These are phyloP conservation scores for Andrena bicolor DNA, from an alignment of 2,888 invertebrate genomes.

Conservation along the genomic window DNA sequence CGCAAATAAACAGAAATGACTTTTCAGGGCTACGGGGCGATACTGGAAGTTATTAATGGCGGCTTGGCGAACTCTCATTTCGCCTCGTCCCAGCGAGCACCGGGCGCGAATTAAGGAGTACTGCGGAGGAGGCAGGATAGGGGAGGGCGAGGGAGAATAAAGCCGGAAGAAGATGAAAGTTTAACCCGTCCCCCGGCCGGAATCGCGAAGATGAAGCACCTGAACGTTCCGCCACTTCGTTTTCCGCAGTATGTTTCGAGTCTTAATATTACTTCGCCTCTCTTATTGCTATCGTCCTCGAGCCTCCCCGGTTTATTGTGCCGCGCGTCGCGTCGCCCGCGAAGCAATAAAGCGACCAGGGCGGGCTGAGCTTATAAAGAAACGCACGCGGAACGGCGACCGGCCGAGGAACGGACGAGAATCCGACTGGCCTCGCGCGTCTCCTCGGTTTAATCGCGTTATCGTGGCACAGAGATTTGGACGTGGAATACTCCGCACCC, in stretches of 20 bases:
- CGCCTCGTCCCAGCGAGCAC: constrained; percentile 26
- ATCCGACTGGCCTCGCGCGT: constrained; percentile 27
- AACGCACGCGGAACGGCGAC: constrained; percentile 10
- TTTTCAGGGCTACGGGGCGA: constrained; percentile 52
- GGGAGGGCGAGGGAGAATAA: constrained; percentile 41
- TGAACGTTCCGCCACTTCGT: constrained; percentile 51
- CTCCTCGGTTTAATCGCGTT: constrained; percentile 31
- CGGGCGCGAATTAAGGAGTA: constrained; percentile 53
- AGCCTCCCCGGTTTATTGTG: constrained; percentile 44
- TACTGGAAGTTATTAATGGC: constrained; percentile 68
- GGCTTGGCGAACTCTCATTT: constrained; percentile 45
- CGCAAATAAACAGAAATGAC: constrained; percentile 59
- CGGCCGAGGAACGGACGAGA: constrained; percentile 7
- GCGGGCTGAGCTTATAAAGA: constrained; percentile 34
- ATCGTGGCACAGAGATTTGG: constrained; percentile 11
- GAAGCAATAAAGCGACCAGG: constrained; percentile 38
- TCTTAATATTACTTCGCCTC: constrained; percentile 64
- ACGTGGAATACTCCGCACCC: not conserved
- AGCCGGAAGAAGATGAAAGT: constrained; percentile 65
- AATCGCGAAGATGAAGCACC: constrained; percentile 55
- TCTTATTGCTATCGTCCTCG: constrained; percentile 53
- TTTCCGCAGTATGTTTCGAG: constrained; percentile 52
- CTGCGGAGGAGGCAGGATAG: not conserved
- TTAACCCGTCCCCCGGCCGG: constrained; percentile 35
- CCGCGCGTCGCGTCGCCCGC: constrained; percentile 5